Evolutionary conservation across 2,113 vertebrate genomes (phyloP).

Genomic region (Bambusicola thoracicus): DNA sequence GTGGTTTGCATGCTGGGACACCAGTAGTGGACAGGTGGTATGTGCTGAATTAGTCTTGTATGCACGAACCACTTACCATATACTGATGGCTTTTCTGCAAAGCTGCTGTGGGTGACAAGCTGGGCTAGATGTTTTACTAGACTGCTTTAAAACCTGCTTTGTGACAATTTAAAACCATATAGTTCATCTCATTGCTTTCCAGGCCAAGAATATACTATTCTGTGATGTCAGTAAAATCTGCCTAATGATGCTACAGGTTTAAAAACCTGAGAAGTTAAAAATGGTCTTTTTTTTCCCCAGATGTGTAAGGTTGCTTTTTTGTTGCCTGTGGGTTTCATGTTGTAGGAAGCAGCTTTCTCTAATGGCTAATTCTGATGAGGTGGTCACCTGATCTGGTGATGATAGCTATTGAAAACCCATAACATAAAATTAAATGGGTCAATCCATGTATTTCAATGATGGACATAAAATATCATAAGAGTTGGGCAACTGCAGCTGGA

Average conservation of each 20-base stretch:
- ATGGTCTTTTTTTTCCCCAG: conserved; percentile 20
- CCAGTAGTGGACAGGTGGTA: fast-evolving
- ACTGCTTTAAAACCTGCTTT: conserved; percentile 11
- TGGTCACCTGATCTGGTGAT: conserved; percentile 33
- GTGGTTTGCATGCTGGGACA: neutral
- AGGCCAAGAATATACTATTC: neutral
- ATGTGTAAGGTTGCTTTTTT: neutral
- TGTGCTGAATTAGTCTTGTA: neutral
- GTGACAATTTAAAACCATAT: neutral
- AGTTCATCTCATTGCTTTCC: conserved; percentile 11
- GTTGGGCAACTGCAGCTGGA: conserved; percentile 6
- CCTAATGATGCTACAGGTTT: conserved; percentile 1
- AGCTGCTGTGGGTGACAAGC: neutral
- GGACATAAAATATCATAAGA: conserved; percentile 34
- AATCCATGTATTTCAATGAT: conserved; percentile 47
- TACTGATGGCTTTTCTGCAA: neutral
- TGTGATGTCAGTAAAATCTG: conserved; percentile 8
- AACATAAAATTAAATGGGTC: conserved; percentile 59
- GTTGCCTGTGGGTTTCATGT: conserved; percentile 37
- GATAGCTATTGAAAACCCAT: conserved; percentile 43
- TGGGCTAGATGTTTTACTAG: neutral
- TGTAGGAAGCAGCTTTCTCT: conserved; percentile 46
- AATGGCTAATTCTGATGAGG: conserved; percentile 40
- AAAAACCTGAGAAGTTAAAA: conserved; percentile 22
- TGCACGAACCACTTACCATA: fast-evolving